Base-by-base conservation (phyloP, 1,140 invertebrate genomes). In the Cataglyphis hispanica region DNA sequence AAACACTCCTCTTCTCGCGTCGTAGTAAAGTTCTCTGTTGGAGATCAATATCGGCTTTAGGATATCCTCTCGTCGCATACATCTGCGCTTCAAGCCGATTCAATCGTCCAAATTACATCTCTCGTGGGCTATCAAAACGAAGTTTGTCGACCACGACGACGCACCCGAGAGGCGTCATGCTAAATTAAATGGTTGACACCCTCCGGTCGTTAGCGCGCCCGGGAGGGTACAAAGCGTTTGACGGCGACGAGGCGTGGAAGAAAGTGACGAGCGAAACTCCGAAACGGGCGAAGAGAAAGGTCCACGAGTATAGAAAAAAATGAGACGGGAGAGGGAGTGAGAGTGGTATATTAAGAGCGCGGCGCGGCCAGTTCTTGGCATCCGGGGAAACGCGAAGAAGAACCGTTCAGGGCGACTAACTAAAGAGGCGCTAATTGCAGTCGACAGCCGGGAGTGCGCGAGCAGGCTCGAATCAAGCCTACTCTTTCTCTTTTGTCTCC, bases 381-480 rank as follows among this genome's bases (percentile, higher is more conserved):
- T 61, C 31, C 43, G 56, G 66, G 25, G 43, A 80, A 66, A 22
- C 25, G 40, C 31, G 61, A 72, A 86, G 61, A 72, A 86, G 84
- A 50, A 40, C 60, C 69, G 58, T 76, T 31, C 64, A 83, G 84
- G 56, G 50, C 58, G 77, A 83, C 76, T 76, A 80, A 81, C 85
- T 89, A 89, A 90, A 85, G 88, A 66, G 88, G 89, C 69, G 85
- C 89, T 90, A 90, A 90, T 90, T 90, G 89, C 88, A 87, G 75
- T 63, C 69, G 60, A 72, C 84, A 77, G 84, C 72, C 87, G 84
- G 84, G 63, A 76, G 64, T 84, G 88, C 78, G 76, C 72, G 78
- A 72, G 64, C 74, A 58, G 75, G 69, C 87, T 89, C 69, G 56
- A 86, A 83, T 88, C 84, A 64, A 88, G 84, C 74, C 53, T 61